phyloP scores from a whole-genome alignment of 2,888 invertebrate species.

The Pandemis cinnamomeana region DNA sequence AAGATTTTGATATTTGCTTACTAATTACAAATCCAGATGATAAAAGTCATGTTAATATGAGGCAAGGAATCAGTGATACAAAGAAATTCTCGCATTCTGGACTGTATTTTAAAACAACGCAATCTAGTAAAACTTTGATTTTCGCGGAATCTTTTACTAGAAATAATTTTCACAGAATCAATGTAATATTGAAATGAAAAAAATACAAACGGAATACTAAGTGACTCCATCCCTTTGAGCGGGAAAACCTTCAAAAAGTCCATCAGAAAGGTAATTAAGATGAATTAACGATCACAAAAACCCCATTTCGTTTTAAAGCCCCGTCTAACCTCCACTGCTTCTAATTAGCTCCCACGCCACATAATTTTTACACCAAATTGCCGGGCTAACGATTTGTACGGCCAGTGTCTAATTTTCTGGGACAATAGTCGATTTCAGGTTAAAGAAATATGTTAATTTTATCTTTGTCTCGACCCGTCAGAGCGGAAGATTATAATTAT shows the following conservation, averaged over 20 bases:
- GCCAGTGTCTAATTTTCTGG: constrained; percentile 76
- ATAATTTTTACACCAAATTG: constrained; percentile 76
- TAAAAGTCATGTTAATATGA: too few species aligned
- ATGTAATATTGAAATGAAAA: constrained; percentile 36
- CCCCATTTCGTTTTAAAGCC: constrained; percentile 50
- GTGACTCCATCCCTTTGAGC: constrained; percentile 57
- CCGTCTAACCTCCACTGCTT: constrained; percentile 51
- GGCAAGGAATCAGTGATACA: too few species aligned
- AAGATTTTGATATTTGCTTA: too few species aligned
- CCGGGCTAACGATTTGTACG: constrained; percentile 68
- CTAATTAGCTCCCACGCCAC: constrained; percentile 73
- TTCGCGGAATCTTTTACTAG: not conserved
- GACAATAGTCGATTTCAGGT: constrained; percentile 78
- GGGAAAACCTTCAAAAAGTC: constrained; percentile 59
- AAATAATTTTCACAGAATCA: constrained; percentile 10
- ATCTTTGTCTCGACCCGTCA: constrained; percentile 75
- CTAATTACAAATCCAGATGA: too few species aligned
- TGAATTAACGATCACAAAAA: constrained; percentile 68
- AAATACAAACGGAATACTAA: constrained; percentile 61
- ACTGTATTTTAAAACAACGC: too few species aligned
- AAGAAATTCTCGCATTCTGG: too few species aligned
- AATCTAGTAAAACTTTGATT: not conserved
- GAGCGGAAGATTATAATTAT: constrained; percentile 83
- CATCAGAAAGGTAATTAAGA: constrained; percentile 72
- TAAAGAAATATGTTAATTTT: constrained; percentile 81